A percentile compares a stretch with the other conserved stretches of the same genome.
These are phyloP conservation scores for Drosophila aldrichi DNA, from an alignment of 2,888 invertebrate genomes.

Conservation along the genomic window DNA sequence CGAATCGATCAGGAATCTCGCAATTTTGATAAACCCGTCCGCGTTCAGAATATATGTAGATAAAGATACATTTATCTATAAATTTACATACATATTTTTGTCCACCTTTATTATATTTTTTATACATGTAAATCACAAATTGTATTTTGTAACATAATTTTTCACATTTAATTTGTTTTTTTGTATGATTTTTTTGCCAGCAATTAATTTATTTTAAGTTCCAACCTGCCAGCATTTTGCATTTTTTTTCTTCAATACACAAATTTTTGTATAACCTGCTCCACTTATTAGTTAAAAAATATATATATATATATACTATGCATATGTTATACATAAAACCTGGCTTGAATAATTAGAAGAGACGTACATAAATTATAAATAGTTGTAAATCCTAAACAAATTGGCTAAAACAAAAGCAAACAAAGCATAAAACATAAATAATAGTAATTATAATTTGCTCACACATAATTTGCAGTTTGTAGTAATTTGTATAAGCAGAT, in stretches of 20 bases:
- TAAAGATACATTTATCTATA: not conserved
- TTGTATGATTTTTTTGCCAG: conserved; percentile 19
- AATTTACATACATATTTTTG: not conserved
- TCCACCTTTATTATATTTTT: conserved; percentile 12
- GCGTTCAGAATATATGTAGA: not conserved
- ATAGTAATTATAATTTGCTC: conserved; percentile 47
- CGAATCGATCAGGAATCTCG: conserved; percentile 55
- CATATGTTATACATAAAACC: conserved; percentile 31
- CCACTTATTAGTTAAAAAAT: conserved; percentile 36
- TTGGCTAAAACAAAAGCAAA: conserved; percentile 47
- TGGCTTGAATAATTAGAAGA: conserved; percentile 52
- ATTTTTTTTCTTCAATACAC: conserved; percentile 45
- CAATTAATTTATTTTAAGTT: conserved; percentile 68
- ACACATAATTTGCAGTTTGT: conserved; percentile 49
- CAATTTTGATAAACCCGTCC: conserved; percentile 9
- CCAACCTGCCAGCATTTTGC: conserved; percentile 71
- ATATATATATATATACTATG: not conserved
- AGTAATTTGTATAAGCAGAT: conserved; percentile 63
- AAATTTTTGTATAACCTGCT: conserved; percentile 28
- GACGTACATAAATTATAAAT: conserved; percentile 21
- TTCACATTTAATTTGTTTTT: conserved; percentile 19
- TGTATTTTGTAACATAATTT: conserved; percentile 54
- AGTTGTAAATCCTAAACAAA: conserved; percentile 48
- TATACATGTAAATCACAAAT: conserved; percentile 19
- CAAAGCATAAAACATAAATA: conserved; percentile 32